A percentile compares a stretch with the other conserved stretches of the same genome.
phyloP scores from a whole-genome alignment of 2,113 vertebrate species.

The Crotalus tigris region DNA sequence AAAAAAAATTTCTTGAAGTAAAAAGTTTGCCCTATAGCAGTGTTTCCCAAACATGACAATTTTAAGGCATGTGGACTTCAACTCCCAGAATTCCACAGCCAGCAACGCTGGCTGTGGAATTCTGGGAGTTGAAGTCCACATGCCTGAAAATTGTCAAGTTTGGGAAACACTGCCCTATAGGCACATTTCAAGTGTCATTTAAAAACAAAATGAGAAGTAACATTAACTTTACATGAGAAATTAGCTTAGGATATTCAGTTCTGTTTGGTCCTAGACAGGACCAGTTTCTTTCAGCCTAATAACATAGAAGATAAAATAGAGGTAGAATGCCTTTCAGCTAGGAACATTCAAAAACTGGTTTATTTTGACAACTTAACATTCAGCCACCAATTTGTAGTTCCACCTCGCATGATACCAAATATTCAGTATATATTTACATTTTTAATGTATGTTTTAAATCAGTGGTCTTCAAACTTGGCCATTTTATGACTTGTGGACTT shows the following conservation, averaged over 20 bases:
- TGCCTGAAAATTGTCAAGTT: too few relatives aligned
- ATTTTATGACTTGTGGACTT: too few relatives aligned
- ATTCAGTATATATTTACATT: neutral
- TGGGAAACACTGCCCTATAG: neutral
- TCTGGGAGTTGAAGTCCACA: too few relatives aligned
- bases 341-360: neutral
- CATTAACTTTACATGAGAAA: neutral
- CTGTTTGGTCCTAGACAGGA: neutral
- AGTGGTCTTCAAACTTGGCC: too few relatives aligned
- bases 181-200: conserved; percentile 10
- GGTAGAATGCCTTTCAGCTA: neutral
- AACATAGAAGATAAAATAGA: neutral
- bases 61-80: too few relatives aligned
- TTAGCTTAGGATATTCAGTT: neutral
- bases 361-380: neutral
- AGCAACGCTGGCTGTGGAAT: too few relatives aligned
- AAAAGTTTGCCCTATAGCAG: conserved; percentile 36
- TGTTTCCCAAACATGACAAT: too few relatives aligned
- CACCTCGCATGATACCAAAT: neutral
- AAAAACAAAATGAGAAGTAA: conserved; percentile 24
- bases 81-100: too few relatives aligned
- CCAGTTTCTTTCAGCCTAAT: neutral
- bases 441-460: neutral
- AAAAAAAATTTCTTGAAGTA: conserved; percentile 6
- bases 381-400: neutral